Percentiles rank a stretch among this genome's conserved stretches.
Conservation (phyloP, 2,797 vertebrate genomes). For the Brotogeris chrysoptera region DNA sequence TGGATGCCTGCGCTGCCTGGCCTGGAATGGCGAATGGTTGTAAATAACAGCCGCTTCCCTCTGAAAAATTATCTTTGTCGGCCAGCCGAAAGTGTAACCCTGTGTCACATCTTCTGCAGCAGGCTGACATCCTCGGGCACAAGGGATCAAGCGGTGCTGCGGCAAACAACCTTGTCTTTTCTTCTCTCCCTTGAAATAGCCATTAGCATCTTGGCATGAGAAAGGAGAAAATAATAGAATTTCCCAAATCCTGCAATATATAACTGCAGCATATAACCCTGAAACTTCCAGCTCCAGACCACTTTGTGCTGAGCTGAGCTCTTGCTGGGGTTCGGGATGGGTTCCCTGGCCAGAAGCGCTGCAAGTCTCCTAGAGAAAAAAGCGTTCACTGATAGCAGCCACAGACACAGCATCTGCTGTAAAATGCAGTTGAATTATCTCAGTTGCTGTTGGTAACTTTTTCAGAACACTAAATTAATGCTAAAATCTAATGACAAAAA, state of each 20-base stretch:
- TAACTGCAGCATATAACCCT: not conserved
- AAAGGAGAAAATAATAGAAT: not conserved
- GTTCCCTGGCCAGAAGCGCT: not conserved
- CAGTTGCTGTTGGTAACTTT: not conserved
- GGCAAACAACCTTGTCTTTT: not conserved
- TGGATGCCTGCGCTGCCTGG: not conserved
- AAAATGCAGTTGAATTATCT: not conserved
- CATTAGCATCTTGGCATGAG: not conserved
- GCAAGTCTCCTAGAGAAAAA: not conserved
- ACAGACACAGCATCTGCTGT: not conserved
- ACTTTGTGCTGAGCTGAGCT: not conserved
- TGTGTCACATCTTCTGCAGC: not conserved
- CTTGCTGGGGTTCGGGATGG: not conserved
- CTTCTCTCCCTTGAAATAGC: not conserved
- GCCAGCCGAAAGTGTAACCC: not conserved
- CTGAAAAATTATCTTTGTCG: not conserved
- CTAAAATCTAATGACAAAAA: not conserved
- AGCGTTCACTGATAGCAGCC: not conserved
- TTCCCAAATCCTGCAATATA: not conserved
- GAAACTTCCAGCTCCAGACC: not conserved
- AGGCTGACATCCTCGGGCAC: not conserved
- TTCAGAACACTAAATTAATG: not conserved
- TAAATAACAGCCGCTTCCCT: not conserved
- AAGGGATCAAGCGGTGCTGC: not conserved
- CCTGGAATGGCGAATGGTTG: not conserved